Percentiles rank a stretch among this genome's conserved stretches.
phyloP scores from a whole-genome alignment of 1,140 invertebrate species.

The Venustaconcha ellipsiformis region DNA sequence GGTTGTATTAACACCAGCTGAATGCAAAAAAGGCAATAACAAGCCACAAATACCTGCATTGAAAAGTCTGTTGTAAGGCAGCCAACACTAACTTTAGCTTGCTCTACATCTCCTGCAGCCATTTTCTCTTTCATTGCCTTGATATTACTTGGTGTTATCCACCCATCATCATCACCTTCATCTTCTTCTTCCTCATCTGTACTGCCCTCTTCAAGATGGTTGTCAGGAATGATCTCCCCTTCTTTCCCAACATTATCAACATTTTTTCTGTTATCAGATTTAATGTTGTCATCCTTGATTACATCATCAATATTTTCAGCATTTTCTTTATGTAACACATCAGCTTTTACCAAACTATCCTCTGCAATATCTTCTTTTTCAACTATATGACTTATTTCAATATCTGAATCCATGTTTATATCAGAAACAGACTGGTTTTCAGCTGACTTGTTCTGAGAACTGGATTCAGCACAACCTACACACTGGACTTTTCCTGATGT shows the following conservation, averaged over 20 bases:
- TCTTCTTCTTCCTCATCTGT: slow-evolving; percentile 66
- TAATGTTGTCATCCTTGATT: not conserved
- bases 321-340: too few relatives aligned
- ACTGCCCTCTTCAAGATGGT: slow-evolving; percentile 36
- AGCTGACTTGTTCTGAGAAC: not conserved
- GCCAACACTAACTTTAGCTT: slow-evolving; percentile 80
- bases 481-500: too few relatives aligned
- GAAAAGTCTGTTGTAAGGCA: slow-evolving; percentile 97
- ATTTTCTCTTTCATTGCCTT: slow-evolving; percentile 79
- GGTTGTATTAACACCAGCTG: too few relatives aligned
- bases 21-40: not conserved
- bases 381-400: not conserved
- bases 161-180: slow-evolving; percentile 80
- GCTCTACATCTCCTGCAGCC: slow-evolving; percentile 72
- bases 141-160: slow-evolving; percentile 93
- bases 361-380: not conserved
- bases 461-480: too few relatives aligned
- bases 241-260: slow-evolving; percentile 12
- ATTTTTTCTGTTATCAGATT: slow-evolving; percentile 10
- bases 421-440: not conserved
- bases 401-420: not conserved
- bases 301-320: not conserved
- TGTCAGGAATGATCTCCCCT: slow-evolving; percentile 18
- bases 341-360: too few relatives aligned
- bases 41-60: slow-evolving; percentile 77